These are phyloP conservation scores for Ataeniobius toweri DNA, from an alignment of 2,797 vertebrate species.

Conservation along the genomic window DNA sequence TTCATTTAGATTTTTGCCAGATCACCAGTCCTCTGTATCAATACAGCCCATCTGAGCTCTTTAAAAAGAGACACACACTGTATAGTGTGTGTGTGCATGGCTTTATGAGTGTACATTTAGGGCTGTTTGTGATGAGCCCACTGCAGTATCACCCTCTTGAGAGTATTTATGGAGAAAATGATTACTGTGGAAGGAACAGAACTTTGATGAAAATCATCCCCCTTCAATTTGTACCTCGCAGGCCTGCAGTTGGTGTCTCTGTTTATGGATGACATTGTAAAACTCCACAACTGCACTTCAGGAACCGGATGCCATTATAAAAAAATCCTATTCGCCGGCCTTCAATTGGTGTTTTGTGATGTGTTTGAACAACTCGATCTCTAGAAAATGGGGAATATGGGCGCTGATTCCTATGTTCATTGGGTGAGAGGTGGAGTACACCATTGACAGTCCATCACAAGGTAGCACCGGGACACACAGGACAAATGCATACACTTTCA, in stretches of 20 bases:
- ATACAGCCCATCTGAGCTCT: constrained; percentile 75
- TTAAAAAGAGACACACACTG: constrained; percentile 62
- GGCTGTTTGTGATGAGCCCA: constrained; percentile 56
- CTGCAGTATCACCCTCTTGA: constrained; percentile 63
- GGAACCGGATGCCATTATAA: constrained; percentile 42
- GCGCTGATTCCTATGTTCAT: not conserved
- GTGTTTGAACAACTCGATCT: constrained; percentile 14
- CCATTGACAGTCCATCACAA: not conserved
- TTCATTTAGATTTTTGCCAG: constrained; percentile 75
- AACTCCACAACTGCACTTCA: constrained; percentile 50
- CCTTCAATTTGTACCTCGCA: constrained; percentile 62
- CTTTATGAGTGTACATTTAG: constrained; percentile 27
- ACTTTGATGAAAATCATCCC: constrained; percentile 75
- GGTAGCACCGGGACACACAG: not conserved
- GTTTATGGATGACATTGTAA: constrained; percentile 67
- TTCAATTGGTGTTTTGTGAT: constrained; percentile 29
- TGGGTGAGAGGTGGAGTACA: not conserved
- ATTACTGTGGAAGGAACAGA: constrained; percentile 73
- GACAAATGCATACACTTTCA: not conserved
- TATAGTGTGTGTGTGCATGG: constrained; percentile 20
- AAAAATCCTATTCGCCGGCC: constrained; percentile 27
- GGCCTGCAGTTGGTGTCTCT: constrained; percentile 51
- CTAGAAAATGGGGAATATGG: not conserved
- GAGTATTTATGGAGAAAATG: constrained; percentile 71
- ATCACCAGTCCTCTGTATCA: constrained; percentile 72